Conservation (phyloP, 2,797 vertebrate genomes). For the Clarias laeviceps region DNA sequence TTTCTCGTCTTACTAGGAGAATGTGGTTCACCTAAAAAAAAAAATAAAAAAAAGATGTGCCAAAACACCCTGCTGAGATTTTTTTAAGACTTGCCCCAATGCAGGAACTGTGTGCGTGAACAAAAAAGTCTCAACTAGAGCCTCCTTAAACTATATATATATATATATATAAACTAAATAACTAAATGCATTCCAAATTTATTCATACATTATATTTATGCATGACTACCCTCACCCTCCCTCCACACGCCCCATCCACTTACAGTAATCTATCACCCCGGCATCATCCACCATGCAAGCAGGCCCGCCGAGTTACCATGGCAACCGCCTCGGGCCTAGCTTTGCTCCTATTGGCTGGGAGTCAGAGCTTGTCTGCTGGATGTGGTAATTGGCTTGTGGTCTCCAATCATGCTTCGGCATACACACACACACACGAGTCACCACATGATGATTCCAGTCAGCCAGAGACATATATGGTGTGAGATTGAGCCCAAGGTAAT, state of each 20-base stretch:
- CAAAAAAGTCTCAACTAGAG: slow-evolving; percentile 41
- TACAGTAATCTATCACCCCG: slow-evolving; percentile 85
- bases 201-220: slow-evolving; percentile 85
- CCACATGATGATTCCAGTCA: slow-evolving; percentile 52
- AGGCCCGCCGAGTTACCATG: slow-evolving; percentile 79
- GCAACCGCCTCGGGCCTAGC: slow-evolving; percentile 79
- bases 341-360: slow-evolving; percentile 78
- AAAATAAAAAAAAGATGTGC: slow-evolving; percentile 3
- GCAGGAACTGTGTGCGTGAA: not conserved
- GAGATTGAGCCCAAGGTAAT: slow-evolving; percentile 72
- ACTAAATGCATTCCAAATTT: slow-evolving; percentile 79
- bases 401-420: slow-evolving; percentile 59
- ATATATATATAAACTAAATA: slow-evolving; percentile 54
- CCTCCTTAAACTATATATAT: not conserved
- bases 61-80: slow-evolving; percentile 6
- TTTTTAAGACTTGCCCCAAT: not conserved
- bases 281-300: slow-evolving; percentile 83
- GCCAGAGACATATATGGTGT: slow-evolving; percentile 65
- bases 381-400: slow-evolving; percentile 83
- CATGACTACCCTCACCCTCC: slow-evolving; percentile 69
- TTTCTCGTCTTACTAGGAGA: not conserved
- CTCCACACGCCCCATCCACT: slow-evolving; percentile 75
- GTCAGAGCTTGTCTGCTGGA: slow-evolving; percentile 81
- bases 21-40: slow-evolving; percentile 3
- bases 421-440: slow-evolving; percentile 43